Conservation (phyloP, 2,888 invertebrate species). For the Oasisia sp. region DNA sequence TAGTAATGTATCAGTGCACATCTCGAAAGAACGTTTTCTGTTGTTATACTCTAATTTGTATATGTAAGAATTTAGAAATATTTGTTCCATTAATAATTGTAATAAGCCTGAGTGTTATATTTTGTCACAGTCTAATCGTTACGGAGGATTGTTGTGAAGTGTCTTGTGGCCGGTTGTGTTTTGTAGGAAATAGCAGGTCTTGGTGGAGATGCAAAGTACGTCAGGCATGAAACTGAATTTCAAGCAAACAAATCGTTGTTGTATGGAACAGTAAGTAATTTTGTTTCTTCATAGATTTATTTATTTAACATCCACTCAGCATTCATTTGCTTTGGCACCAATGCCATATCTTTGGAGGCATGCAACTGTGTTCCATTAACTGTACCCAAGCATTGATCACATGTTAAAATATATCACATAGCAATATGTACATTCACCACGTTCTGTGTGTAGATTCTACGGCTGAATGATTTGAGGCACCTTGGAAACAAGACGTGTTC, state of each 20-base stretch:
- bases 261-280: constrained; percentile 70
- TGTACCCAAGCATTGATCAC: background rate
- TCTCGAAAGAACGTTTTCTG: constrained; percentile 22
- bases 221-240: constrained; percentile 82
- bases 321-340: background rate
- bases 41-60: constrained; percentile 17
- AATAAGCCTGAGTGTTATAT: background rate
- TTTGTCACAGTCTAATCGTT: background rate
- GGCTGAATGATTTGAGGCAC: no score
- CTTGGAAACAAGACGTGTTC: no score
- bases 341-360: background rate
- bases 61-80: background rate
- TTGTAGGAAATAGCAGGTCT: constrained; percentile 85
- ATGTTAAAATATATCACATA: no score
- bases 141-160: background rate
- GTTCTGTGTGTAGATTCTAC: no score
- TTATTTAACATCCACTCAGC: background rate
- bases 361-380: background rate
- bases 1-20: background rate
- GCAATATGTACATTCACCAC: no score
- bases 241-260: constrained; percentile 78
- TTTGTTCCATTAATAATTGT: background rate
- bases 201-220: constrained; percentile 91
- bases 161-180: background rate
- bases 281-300: background rate